Conservation (phyloP, 2,797 vertebrate genomes). For the Cuniculus paca region DNA sequence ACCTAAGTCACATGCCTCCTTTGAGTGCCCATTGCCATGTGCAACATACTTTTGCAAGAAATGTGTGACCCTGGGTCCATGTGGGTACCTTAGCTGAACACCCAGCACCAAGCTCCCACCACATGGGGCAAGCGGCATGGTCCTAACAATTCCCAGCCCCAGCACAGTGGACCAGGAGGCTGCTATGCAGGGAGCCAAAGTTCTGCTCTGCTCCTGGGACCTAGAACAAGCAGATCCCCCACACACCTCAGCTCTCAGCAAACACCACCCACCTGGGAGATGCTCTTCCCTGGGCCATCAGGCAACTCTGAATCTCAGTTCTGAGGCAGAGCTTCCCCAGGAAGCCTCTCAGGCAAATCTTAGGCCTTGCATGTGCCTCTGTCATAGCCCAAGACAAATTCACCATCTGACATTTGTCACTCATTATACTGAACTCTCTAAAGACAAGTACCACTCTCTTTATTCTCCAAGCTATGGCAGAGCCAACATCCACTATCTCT, state of each 20-base stretch:
- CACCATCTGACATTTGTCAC: background rate
- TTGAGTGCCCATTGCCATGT: background rate
- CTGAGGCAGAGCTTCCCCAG: background rate
- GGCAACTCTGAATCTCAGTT: background rate
- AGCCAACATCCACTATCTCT: background rate
- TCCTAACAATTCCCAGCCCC: background rate
- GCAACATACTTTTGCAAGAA: background rate
- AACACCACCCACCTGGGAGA: background rate
- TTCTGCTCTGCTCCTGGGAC: background rate
- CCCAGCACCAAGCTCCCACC: background rate
- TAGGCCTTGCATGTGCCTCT: background rate
- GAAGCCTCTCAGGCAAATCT: background rate
- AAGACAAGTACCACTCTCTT: background rate
- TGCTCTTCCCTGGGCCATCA: background rate
- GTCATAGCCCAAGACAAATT: background rate
- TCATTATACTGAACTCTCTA: background rate
- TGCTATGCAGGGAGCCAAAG: background rate
- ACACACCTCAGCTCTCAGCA: background rate
- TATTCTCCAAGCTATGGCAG: background rate
- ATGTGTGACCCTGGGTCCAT: background rate
- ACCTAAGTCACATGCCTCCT: background rate
- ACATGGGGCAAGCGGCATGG: rapidly evolving
- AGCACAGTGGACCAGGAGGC: background rate
- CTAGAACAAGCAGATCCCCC: background rate
- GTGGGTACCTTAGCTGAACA: background rate